Conservation (phyloP, 2,797 vertebrate species). For the Nasua narica region DNA sequence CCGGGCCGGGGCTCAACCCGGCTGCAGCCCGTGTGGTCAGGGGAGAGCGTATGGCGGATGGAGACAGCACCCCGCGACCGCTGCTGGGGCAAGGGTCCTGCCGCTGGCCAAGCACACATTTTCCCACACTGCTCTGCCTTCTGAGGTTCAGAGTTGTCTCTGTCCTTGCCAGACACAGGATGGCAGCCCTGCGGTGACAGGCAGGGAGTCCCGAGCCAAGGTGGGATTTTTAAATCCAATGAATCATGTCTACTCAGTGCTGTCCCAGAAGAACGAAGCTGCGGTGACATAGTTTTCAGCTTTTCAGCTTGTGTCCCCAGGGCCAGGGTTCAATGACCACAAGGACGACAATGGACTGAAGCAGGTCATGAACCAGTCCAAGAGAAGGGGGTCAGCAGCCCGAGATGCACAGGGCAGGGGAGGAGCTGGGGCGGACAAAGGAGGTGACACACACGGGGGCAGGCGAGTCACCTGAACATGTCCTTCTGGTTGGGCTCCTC, state of each 20-base stretch:
- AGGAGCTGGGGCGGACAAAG: background rate
- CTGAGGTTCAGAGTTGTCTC: background rate
- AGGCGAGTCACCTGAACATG: background rate
- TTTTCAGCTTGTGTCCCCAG: background rate
- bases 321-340: background rate
- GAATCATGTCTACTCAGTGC: background rate
- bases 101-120: fast-evolving
- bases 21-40: background rate
- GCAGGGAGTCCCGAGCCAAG: background rate
- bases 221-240: background rate
- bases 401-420: background rate
- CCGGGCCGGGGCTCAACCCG: background rate
- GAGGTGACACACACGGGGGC: background rate
- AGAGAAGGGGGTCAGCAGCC: background rate
- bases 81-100: no score
- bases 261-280: background rate
- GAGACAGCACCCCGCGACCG: fast-evolving
- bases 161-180: background rate
- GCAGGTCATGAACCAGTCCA: background rate
- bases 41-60: background rate
- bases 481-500: background rate
- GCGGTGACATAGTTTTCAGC: background rate
- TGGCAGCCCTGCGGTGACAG: background rate
- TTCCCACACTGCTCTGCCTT: background rate
- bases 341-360: background rate